Conservation (phyloP, 2,113 vertebrate species). For the Oryzias javanicus region DNA sequence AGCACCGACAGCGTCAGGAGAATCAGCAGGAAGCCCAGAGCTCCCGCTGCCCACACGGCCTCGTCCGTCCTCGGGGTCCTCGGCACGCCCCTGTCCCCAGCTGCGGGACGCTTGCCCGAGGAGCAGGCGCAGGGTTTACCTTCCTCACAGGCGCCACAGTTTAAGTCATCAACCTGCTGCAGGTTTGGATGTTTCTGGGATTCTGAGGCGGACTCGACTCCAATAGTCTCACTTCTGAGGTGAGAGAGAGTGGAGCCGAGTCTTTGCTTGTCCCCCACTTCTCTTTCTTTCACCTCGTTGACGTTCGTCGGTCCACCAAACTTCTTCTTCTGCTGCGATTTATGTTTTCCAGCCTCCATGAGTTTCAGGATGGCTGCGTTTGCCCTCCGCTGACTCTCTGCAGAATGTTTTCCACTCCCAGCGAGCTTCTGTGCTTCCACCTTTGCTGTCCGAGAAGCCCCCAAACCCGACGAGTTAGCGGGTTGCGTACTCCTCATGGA, state of each 20-base stretch:
- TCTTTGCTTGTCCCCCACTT: conserved; percentile 2
- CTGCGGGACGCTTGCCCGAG: neutral
- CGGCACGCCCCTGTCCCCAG: conserved; percentile 24
- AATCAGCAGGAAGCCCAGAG: conserved; percentile 84
- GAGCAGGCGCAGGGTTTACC: conserved; percentile 22
- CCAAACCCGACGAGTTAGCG: neutral
- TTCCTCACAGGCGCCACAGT: conserved; percentile 25
- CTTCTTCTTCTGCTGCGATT: neutral
- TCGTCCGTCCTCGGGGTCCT: conserved; percentile 80
- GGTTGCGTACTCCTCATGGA: neutral
- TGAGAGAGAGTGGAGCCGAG: neutral
- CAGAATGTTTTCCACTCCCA: neutral
- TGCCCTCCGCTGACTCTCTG: conserved; percentile 2
- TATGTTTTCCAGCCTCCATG: neutral
- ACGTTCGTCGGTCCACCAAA: neutral
- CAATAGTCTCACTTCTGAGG: neutral
- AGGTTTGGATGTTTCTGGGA: neutral
- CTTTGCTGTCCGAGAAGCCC: neutral
- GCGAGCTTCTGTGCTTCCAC: neutral
- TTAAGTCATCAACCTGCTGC: neutral
- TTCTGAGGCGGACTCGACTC: neutral
- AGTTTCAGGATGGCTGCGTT: neutral
- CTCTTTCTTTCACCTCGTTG: conserved; percentile 33
- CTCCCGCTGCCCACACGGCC: conserved; percentile 85
- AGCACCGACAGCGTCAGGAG: conserved; percentile 78